Conservation (phyloP, 2,797 vertebrate species). For the Chelon labrosus region DNA sequence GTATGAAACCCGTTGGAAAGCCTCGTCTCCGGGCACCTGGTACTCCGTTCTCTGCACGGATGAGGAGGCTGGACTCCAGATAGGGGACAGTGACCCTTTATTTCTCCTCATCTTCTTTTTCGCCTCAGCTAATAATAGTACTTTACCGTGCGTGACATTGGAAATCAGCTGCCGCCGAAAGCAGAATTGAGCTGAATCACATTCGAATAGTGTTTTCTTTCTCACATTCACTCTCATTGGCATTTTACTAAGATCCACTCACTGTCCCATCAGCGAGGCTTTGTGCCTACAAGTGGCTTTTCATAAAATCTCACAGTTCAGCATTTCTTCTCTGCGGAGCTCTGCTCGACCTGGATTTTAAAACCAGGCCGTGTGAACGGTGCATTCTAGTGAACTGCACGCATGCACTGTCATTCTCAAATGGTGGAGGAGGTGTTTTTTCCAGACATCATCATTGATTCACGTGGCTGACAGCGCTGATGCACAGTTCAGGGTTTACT, state of each 20-base stretch:
- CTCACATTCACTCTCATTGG: neutral
- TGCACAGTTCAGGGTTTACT: neutral
- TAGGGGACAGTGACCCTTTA: neutral
- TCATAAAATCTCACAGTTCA: constrained; percentile 1
- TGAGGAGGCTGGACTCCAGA: neutral
- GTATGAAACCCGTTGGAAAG: neutral
- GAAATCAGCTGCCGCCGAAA: neutral
- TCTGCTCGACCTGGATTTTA: neutral
- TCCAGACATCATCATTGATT: neutral
- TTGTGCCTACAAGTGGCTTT: neutral
- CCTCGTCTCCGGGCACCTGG: neutral
- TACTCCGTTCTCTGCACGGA: neutral
- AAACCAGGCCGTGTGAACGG: constrained; percentile 2
- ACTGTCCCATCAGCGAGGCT: neutral
- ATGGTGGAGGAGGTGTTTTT: neutral
- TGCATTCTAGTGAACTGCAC: too few relatives aligned
- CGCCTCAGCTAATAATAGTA: neutral
- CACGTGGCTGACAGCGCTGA: neutral
- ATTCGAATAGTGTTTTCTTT: too few relatives aligned
- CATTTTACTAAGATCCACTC: neutral
- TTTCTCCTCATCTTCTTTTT: neutral
- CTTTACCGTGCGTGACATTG: neutral
- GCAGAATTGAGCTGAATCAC: neutral
- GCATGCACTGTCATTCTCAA: neutral
- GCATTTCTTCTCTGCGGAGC: neutral